Base-by-base conservation (phyloP, 1,140 invertebrate species). In the Lepidurus apus region DNA sequence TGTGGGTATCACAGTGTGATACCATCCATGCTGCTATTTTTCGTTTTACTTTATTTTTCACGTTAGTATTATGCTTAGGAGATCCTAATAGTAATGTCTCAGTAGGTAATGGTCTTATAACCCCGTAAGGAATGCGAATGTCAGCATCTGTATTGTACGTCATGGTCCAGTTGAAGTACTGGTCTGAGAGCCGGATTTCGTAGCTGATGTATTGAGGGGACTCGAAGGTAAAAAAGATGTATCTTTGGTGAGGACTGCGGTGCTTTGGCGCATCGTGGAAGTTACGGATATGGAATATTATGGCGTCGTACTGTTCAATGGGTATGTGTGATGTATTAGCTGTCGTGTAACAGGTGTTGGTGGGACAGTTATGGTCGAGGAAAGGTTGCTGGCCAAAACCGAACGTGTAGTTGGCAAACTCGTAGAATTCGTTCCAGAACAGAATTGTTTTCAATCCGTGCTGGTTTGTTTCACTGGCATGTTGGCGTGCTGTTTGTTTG, bases 21-120 rank as follows among this genome's bases (percentile, higher is more conserved):
- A 86, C 85, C 43, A 87, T 84, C 84, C 85, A 86, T 0, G 85
- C 86, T 6, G 84, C 85, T 73, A 82, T 81, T 80, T 86, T 87
- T 0, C 81, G 83, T 80, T 86, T 87, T 9, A 5, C 47, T 45
- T 53, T 80, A 79, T 11, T 0, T 78, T 79, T 13, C 65, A 21
- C 17, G 81, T 80, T 81, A 82, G 1, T 53, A 79, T 79, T 82
- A 42, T 5, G n/a, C 42, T 34, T 9, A 8, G 42, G 42, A 13
- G 7, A 26, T 73, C 44, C 43, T 79, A 42, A 26, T 17, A n/a
- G 11, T 11, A 42, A 73, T 5, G 79, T 84, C 65, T n/a, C n/a
- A n/a, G 80, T n/a, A 26, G 42, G 43, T 24, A 11, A 78, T 34
- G 10, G 80, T 24, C 53, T 81, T 9, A 75, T 43, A 42, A 73